Conservation (phyloP, 2,797 vertebrate genomes). For the Schizopygopsis malacanthus region DNA sequence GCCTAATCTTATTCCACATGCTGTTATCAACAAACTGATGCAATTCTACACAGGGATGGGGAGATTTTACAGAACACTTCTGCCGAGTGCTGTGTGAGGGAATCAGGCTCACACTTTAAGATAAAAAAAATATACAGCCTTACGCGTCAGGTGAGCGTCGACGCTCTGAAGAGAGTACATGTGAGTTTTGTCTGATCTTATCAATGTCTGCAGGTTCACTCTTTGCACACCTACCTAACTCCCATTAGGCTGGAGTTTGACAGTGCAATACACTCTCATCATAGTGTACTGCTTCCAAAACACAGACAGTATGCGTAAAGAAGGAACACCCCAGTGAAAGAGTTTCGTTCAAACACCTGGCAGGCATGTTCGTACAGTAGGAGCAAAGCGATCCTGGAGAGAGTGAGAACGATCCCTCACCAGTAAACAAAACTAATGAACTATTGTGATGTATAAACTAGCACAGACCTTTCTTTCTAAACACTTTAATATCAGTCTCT, state of each 20-base stretch:
- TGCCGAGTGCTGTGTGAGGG: slow-evolving; percentile 26
- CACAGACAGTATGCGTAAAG: background rate
- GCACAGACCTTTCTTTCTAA: slow-evolving; percentile 7
- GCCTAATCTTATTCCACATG: slow-evolving; percentile 63
- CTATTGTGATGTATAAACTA: slow-evolving; percentile 24
- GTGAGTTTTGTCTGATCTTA: slow-evolving; percentile 40
- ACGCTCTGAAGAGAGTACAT: slow-evolving; percentile 11
- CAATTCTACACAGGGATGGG: slow-evolving; percentile 53
- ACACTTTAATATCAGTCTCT: slow-evolving; percentile 35
- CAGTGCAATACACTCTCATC: slow-evolving; percentile 20
- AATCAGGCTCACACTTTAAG: slow-evolving; percentile 22
- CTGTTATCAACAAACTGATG: slow-evolving; percentile 63
- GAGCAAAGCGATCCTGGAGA: background rate
- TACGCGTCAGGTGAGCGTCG: slow-evolving; percentile 1
- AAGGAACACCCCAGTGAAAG: slow-evolving; percentile 14
- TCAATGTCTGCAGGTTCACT: slow-evolving; percentile 23
- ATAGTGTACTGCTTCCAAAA: slow-evolving; percentile 7
- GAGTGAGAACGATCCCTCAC: slow-evolving; percentile 1
- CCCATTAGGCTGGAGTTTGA: slow-evolving; percentile 39
- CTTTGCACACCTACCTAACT: slow-evolving; percentile 36
- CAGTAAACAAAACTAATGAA: slow-evolving; percentile 43
- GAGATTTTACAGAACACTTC: slow-evolving; percentile 40
- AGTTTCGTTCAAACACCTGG: slow-evolving; percentile 22
- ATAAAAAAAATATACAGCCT: slow-evolving; percentile 41
- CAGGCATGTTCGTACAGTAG: slow-evolving; percentile 15